Conservation (phyloP, 2,113 vertebrate species). For the Polypterus senegalus region DNA sequence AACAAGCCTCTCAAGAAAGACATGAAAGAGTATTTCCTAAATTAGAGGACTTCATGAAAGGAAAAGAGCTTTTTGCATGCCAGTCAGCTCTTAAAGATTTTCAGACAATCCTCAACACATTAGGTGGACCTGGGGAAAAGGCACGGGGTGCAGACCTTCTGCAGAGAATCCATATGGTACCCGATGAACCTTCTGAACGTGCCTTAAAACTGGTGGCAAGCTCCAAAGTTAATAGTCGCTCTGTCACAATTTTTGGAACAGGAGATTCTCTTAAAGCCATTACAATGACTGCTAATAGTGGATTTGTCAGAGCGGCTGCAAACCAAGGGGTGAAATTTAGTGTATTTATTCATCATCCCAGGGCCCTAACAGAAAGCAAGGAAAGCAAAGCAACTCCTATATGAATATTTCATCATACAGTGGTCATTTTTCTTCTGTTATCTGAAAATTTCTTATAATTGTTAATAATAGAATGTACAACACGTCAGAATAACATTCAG, state of each 20-base stretch:
- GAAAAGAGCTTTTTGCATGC: conserved; percentile 83
- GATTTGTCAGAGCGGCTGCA: conserved; percentile 82
- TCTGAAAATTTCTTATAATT: too few relatives aligned
- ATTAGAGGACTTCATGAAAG: conserved; percentile 74
- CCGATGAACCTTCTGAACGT: conserved; percentile 73
- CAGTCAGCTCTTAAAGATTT: conserved; percentile 83
- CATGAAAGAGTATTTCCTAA: conserved; percentile 65
- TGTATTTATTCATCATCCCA: conserved; percentile 85
- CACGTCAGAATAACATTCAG: too few relatives aligned
- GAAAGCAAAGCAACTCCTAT: conserved; percentile 70
- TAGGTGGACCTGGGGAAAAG: conserved; percentile 78
- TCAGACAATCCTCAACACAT: conserved; percentile 72
- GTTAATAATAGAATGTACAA: too few relatives aligned
- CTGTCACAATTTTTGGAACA: conserved; percentile 82
- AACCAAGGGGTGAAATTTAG: conserved; percentile 91
- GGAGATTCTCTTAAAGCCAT: conserved; percentile 78
- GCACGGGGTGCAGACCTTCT: conserved; percentile 62
- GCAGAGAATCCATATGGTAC: conserved; percentile 61
- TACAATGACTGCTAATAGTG: conserved; percentile 91
- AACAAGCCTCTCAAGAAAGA: conserved; percentile 84
- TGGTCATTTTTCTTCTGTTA: too few relatives aligned
- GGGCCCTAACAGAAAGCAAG: conserved; percentile 88
- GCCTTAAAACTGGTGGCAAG: conserved; percentile 65
- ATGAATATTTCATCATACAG: conserved; percentile 23
- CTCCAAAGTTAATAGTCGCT: conserved; percentile 79